A percentile compares a stretch with the other conserved stretches of the same genome.
phyloP scores from a whole-genome alignment of 2,113 vertebrate species.

The Oxygymnocypris stewartii region DNA sequence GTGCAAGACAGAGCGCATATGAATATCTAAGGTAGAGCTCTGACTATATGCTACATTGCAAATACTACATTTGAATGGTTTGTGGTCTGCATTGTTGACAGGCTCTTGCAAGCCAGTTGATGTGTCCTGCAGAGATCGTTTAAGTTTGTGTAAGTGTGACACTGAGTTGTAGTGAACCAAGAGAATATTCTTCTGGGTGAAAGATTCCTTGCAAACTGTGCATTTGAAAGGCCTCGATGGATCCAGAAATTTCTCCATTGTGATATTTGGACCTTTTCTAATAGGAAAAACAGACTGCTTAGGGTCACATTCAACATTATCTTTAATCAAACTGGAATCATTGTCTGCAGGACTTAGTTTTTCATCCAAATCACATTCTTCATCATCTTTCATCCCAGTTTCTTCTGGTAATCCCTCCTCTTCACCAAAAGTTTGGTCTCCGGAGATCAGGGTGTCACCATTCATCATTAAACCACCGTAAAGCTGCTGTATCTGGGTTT shows the following conservation, averaged over 20 bases:
- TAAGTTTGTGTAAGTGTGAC: slow-evolving; percentile 94
- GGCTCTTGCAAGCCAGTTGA: slow-evolving; percentile 81
- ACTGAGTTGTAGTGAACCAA: slow-evolving; percentile 98
- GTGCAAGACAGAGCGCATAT: slow-evolving; percentile 96
- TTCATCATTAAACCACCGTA: slow-evolving; percentile 84
- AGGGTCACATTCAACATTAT: slow-evolving; percentile 84
- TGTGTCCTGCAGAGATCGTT: slow-evolving; percentile 92
- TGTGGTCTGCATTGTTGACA: slow-evolving; percentile 90
- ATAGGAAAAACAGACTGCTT: slow-evolving; percentile 80
- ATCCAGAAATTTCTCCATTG: slow-evolving; percentile 96
- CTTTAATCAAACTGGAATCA: slow-evolving; percentile 75
- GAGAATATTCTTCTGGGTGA: slow-evolving; percentile 98
- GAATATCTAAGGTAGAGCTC: slow-evolving; percentile 97
- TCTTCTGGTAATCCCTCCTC: slow-evolving; percentile 89
- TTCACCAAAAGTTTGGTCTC: slow-evolving; percentile 82
- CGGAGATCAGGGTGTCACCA: slow-evolving; percentile 82
- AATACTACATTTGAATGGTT: slow-evolving; percentile 93
- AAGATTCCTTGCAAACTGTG: slow-evolving; percentile 97
- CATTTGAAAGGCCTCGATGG: slow-evolving; percentile 97
- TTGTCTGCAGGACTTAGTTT: slow-evolving; percentile 83
- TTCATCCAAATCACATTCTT: slow-evolving; percentile 85
- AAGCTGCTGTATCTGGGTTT: slow-evolving; percentile 89
- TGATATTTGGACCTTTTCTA: slow-evolving; percentile 91
- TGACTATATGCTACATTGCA: slow-evolving; percentile 98
- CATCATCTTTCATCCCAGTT: slow-evolving; percentile 82